Evolutionary conservation across 2,888 invertebrate species (phyloP).

Genomic region (Microplitis manilae): DNA sequence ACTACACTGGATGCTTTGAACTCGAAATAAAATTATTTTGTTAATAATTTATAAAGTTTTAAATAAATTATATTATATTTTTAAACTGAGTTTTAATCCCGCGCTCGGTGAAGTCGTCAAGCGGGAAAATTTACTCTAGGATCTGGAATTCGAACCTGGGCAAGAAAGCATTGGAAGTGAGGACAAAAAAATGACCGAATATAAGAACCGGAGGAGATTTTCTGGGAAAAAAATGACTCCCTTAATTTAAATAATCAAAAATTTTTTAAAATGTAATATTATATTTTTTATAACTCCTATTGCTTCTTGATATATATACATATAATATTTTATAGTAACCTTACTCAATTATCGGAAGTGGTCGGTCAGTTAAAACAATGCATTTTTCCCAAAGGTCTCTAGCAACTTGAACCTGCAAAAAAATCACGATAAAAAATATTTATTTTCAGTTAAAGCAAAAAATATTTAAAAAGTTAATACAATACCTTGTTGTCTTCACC

Average conservation of each 20-base stretch:
- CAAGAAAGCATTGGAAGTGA: no score
- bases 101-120: no score
- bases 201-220: no score
- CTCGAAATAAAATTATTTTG: slow-evolving; percentile 43
- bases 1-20: slow-evolving; percentile 48
- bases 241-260: not conserved
- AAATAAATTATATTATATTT: slow-evolving; percentile 9
- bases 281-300: slow-evolving; percentile 2
- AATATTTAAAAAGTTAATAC: slow-evolving; percentile 21
- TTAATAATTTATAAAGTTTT: not conserved
- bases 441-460: slow-evolving; percentile 15
- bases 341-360: slow-evolving; percentile 72
- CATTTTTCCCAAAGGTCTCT: slow-evolving; percentile 88
- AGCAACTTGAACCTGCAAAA: slow-evolving; percentile 74
- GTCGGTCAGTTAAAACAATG: slow-evolving; percentile 81
- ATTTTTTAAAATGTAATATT: not conserved
- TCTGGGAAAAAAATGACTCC: no score
- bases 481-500: slow-evolving; percentile 78
- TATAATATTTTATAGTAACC: not conserved
- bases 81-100: slow-evolving; percentile 11
- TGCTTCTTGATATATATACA: not conserved
- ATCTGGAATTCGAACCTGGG: no score
- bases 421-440: slow-evolving; percentile 21
- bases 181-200: no score
- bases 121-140: no score